Evolutionary conservation across 2,888 invertebrate genomes (phyloP).

Genomic region (Axea sp.): DNA sequence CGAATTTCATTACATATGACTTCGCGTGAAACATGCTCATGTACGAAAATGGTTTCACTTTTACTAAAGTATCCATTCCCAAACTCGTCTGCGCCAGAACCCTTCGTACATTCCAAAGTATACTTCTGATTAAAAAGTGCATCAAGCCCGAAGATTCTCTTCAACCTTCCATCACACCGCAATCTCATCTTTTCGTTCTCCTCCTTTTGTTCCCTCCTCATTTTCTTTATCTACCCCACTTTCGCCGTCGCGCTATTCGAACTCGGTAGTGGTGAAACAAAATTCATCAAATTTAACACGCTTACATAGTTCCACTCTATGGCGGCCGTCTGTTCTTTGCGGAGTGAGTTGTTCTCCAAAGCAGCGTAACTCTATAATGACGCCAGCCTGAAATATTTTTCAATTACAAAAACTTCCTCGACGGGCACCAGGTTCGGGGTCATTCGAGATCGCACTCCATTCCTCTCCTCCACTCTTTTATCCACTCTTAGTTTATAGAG

Average conservation of each 20-base stretch:
- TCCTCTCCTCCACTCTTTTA: slow-evolving; percentile 47
- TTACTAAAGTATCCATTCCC: neutral
- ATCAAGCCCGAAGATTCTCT: slow-evolving; percentile 45
- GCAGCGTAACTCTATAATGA: slow-evolving; percentile 66
- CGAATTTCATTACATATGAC: too few relatives aligned
- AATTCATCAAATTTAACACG: slow-evolving; percentile 70
- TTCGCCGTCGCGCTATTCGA: neutral
- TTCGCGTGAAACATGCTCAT: too few relatives aligned
- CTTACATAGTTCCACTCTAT: slow-evolving; percentile 65
- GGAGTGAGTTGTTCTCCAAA: slow-evolving; percentile 53
- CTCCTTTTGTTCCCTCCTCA: slow-evolving; percentile 35
- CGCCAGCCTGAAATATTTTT: slow-evolving; percentile 72
- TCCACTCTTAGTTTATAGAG: slow-evolving; percentile 63
- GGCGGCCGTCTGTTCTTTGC: slow-evolving; percentile 64
- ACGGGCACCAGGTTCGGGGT: slow-evolving; percentile 45
- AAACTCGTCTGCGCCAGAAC: neutral
- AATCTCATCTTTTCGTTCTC: slow-evolving; percentile 38
- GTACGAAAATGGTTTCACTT: neutral
- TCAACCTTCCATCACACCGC: slow-evolving; percentile 35
- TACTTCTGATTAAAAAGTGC: slow-evolving; percentile 47
- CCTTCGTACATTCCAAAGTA: slow-evolving; percentile 1
- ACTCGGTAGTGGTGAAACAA: slow-evolving; percentile 33
- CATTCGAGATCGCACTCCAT: slow-evolving; percentile 48
- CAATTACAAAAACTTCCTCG: slow-evolving; percentile 70
- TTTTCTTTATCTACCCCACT: slow-evolving; percentile 37